Conservation (phyloP, 2,113 vertebrate genomes). For the Ivindomyrus marchei region DNA sequence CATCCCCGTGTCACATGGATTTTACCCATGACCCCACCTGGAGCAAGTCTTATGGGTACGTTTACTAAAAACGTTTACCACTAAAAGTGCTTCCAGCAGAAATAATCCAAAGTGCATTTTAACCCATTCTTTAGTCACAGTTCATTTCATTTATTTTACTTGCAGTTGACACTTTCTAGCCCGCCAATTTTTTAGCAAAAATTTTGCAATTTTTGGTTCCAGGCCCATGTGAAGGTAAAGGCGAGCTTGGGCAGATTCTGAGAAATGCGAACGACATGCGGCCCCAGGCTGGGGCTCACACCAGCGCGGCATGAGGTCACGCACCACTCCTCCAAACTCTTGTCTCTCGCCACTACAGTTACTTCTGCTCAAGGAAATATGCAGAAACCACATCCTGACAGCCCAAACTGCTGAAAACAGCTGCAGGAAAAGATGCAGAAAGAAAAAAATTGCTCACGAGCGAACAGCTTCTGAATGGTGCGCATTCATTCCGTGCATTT, state of each 20-base stretch:
- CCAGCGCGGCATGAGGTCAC: neutral
- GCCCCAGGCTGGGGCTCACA: neutral
- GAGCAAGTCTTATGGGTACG: neutral
- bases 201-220: neutral
- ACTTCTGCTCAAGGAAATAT: neutral
- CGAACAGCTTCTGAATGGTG: neutral
- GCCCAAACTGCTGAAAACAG: neutral
- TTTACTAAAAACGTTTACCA: neutral
- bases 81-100: neutral
- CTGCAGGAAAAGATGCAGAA: neutral
- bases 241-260: neutral
- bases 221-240: neutral
- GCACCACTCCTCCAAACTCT: neutral
- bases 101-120: neutral
- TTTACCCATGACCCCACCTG: neutral
- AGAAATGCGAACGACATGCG: neutral
- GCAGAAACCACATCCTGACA: conserved; percentile 6
- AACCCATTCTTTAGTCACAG: neutral
- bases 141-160: neutral
- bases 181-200: neutral
- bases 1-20: neutral
- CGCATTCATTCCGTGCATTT: neutral
- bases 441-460: neutral
- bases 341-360: neutral
- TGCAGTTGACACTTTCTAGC: neutral